Evolutionary conservation across 1,140 invertebrate genomes (phyloP), one percentile per base, ranked within the genome.

Genomic region (Aradophagus sp.): DNA sequence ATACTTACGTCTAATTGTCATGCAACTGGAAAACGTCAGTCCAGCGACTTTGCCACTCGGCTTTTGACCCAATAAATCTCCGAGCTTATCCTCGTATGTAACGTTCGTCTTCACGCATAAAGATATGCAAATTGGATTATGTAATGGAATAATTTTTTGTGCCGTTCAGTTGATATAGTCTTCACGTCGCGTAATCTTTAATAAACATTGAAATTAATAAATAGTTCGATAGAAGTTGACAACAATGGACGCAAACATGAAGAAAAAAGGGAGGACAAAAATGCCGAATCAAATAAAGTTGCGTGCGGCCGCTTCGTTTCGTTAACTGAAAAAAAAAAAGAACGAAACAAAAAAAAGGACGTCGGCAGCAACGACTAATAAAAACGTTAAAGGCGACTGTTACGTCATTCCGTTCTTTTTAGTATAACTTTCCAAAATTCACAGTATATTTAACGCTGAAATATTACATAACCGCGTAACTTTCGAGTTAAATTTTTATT

Each of bases 371-470:
- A 38, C 38, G 14, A 11, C 13, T 32, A 32, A 55, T 47, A 72
- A 72, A 72, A 61, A 72, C 11, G 16, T 31, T 39, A 56, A 62
- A 65, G 55, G 61, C 34, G 10, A 15, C 17, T 12, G 6, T 72
- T 72, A 35, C 31, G 14, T 44, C 65, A 72, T 6, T 1, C 6
- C 4, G 27, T 32, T 59, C 55, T 72, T 72, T 71, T 72, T 53
- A 61, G 56, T 63, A 36, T 67, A 66, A 67, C 69, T 73, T 73
- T 73, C 62, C 69, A 73, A 73, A 73, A 73, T 73, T 73, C 50
- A 65, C 62, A 56, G 55, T 62, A 44, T 72, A 42, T 72, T 66
- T 52, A 59, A 61, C 56, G 48, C 31, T 44, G 31, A 39, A 58
- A 45, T 61, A 36, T 72, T 72, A 36, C 44, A 23, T 38, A 72